Percentiles rank a stretch among this genome's conserved stretches.
These are phyloP conservation scores for Ceratoteleas bidentatus DNA, from an alignment of 1,140 invertebrate genomes.

Conservation along the genomic window DNA sequence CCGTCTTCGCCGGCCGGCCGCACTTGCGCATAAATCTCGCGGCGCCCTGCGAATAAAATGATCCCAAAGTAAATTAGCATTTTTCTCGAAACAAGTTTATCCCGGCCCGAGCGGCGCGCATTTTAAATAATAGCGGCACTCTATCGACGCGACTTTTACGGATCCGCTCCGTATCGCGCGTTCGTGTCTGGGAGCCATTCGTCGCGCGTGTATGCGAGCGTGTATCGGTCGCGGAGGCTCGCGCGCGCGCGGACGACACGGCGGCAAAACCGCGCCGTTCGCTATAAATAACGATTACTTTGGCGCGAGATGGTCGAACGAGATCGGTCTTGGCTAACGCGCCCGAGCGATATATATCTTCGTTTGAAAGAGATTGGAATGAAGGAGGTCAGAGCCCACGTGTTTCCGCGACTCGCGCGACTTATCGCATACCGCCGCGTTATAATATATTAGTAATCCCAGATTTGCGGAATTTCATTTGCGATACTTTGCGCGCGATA, in stretches of 20 bases:
- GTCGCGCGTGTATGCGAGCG: constrained; percentile 36
- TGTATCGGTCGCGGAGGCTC: no score
- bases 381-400: constrained; percentile 65
- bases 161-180: constrained; percentile 46
- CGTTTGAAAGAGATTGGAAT: constrained; percentile 67
- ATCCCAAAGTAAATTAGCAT: constrained; percentile 42
- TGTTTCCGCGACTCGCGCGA: constrained; percentile 58
- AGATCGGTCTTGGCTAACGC: constrained; percentile 56
- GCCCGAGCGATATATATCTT: constrained; percentile 63
- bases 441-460: constrained; percentile 52
- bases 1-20: no score
- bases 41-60: constrained; percentile 20
- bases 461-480: no score
- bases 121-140: constrained; percentile 51
- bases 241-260: constrained; percentile 41
- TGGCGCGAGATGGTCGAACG: constrained; percentile 60
- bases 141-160: constrained; percentile 47
- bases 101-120: constrained; percentile 18
- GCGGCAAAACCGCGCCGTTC: constrained; percentile 49
- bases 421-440: constrained; percentile 48
- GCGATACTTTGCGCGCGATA: no score
- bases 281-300: constrained; percentile 68
- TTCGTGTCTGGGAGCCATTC: constrained; percentile 52
- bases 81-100: constrained; percentile 48
- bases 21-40: constrained; percentile 21